Conservation (phyloP, 2,797 vertebrate genomes). For the Lepus townsendii region DNA sequence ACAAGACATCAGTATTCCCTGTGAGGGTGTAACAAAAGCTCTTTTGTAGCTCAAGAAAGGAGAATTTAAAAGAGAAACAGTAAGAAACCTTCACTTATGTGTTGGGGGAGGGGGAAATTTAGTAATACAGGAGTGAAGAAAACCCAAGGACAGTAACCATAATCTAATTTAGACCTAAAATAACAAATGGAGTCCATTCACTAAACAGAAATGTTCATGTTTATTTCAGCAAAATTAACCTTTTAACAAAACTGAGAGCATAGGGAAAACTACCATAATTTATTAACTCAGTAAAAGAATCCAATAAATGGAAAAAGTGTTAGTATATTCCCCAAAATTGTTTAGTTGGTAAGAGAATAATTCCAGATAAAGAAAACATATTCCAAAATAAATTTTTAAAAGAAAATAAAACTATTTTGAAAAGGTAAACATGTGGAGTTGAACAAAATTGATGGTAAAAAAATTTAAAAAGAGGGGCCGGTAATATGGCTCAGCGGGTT, state of each 20-base stretch:
- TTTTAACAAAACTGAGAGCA: background rate
- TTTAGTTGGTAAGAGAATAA: background rate
- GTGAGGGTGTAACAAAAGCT: conserved; percentile 67
- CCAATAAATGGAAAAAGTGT: conserved; percentile 54
- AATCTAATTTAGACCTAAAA: conserved; percentile 84
- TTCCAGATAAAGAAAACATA: background rate
- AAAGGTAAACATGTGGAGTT: background rate
- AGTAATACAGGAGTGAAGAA: conserved; percentile 77
- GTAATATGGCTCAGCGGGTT: no score
- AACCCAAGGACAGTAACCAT: conserved; percentile 76
- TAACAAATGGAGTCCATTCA: conserved; percentile 84
- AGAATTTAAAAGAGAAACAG: conserved; percentile 76
- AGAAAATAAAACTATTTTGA: conserved; percentile 56
- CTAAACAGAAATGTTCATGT: conserved; percentile 73
- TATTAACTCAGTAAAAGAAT: conserved; percentile 48
- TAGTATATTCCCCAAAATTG: background rate
- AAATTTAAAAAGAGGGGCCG: background rate
- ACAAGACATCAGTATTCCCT: conserved; percentile 64
- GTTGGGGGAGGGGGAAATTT: conserved; percentile 44
- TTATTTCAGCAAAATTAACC: conserved; percentile 50
- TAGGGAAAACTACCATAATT: conserved; percentile 23
- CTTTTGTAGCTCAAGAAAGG: conserved; percentile 66
- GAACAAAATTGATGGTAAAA: background rate
- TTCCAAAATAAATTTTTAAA: conserved; percentile 34
- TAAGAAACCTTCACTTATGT: conserved; percentile 66